Evolutionary conservation across 2,888 invertebrate genomes (phyloP).

Genomic region (Xylocampa areola): DNA sequence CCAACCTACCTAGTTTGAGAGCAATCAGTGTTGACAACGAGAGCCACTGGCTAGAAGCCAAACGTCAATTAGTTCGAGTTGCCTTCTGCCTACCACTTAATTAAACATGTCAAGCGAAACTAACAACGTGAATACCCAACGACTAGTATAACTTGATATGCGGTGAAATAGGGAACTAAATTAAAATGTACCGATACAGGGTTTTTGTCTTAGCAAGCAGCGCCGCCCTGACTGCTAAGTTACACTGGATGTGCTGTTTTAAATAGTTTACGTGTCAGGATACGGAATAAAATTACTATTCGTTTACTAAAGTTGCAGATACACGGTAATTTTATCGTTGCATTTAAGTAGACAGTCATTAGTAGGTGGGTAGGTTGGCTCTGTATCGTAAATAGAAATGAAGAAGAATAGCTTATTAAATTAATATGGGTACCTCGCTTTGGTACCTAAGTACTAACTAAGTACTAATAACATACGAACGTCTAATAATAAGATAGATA

Average conservation of each 20-base stretch:
- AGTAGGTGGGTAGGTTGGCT: too few species aligned
- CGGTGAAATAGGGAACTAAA: not conserved
- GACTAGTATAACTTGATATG: not conserved
- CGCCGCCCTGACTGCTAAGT: not conserved
- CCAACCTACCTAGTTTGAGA: constrained; percentile 5
- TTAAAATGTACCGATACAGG: not conserved
- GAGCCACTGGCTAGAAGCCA: constrained; percentile 53
- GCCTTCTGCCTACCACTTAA: constrained; percentile 43
- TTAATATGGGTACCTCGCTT: too few species aligned
- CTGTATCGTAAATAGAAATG: not conserved
- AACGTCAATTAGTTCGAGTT: constrained; percentile 51
- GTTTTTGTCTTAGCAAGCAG: not conserved
- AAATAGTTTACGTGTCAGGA: not conserved
- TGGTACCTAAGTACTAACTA: too few species aligned
- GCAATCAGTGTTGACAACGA: constrained; percentile 27
- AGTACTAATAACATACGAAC: too few species aligned
- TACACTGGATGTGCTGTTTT: not conserved
- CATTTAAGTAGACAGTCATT: constrained; percentile 7
- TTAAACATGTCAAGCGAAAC: constrained; percentile 47
- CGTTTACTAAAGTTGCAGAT: not conserved
- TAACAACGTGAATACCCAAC: constrained; percentile 22
- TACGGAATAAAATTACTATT: constrained; percentile 6
- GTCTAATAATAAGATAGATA: too few species aligned
- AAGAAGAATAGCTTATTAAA: constrained; percentile 4
- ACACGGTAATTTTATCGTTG: constrained; percentile 15